Evolutionary conservation across 2,113 vertebrate genomes (phyloP).

Genomic region (Emydocephalus ijimae): DNA sequence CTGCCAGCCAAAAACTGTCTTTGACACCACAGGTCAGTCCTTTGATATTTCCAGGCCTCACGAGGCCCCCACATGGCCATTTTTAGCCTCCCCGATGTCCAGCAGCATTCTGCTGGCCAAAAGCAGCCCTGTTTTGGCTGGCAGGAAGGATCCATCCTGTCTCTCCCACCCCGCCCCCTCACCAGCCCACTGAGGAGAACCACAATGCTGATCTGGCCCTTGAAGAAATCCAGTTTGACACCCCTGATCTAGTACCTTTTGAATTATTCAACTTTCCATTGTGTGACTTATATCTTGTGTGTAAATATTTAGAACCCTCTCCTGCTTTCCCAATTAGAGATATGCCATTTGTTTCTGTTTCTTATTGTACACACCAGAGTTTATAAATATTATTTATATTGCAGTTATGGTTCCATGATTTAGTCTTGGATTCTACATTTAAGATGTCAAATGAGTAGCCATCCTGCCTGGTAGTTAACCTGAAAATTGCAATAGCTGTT

Average conservation of each 20-base stretch:
- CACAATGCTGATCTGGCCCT: no score
- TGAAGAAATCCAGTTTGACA: no score
- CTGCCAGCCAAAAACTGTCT: no score
- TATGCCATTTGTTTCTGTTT: background rate
- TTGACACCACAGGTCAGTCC: no score
- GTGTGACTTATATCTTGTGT: background rate
- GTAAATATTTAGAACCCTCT: background rate
- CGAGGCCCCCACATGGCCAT: no score
- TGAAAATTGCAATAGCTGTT: background rate
- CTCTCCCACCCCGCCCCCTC: no score
- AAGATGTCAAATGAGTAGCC: background rate
- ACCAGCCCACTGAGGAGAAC: no score
- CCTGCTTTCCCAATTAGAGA: background rate
- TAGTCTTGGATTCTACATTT: constrained; percentile 19
- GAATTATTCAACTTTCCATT: background rate
- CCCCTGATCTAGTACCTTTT: background rate
- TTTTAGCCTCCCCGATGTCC: no score
- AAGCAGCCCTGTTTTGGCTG: no score
- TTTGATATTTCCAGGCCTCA: no score
- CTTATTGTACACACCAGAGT: constrained; percentile 6
- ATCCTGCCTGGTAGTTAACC: constrained; percentile 29
- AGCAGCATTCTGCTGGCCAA: no score
- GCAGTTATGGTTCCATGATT: constrained; percentile 24
- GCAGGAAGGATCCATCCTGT: no score
- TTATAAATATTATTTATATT: background rate